Conservation (phyloP, 2,888 invertebrate genomes). For the Herminia tarsipennalis region DNA sequence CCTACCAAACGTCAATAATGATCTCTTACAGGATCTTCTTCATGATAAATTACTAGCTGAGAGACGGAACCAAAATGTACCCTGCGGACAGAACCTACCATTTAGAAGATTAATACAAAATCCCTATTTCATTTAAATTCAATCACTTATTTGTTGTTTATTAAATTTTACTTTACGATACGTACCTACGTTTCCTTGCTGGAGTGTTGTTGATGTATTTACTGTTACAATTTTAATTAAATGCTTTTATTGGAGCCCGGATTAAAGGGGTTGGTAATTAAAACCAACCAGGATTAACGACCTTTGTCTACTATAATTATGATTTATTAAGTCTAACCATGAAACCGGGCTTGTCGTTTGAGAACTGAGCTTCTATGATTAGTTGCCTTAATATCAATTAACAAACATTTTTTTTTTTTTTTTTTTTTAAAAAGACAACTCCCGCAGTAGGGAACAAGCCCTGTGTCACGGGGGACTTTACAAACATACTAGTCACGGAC, state of each 20-base stretch:
- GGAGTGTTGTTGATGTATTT: slow-evolving; percentile 52
- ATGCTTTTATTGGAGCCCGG: slow-evolving; percentile 70
- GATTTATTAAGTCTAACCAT: slow-evolving; percentile 68
- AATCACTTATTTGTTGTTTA: slow-evolving; percentile 42
- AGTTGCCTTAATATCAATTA: slow-evolving; percentile 7
- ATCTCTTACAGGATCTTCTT: slow-evolving; percentile 1
- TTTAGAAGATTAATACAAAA: slow-evolving; percentile 25
- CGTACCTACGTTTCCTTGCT: slow-evolving; percentile 40
- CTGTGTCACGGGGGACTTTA: no score
- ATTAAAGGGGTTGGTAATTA: slow-evolving; percentile 74
- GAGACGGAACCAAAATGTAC: not conserved
- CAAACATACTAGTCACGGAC: no score
- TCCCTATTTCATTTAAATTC: slow-evolving; percentile 26
- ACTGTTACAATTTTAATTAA: slow-evolving; percentile 73
- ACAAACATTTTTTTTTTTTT: no score
- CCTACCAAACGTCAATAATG: slow-evolving; percentile 4
- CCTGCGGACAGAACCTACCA: not conserved
- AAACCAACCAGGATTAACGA: slow-evolving; percentile 73
- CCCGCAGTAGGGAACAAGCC: no score
- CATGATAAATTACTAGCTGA: slow-evolving; percentile 5
- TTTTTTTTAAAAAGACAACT: no score
- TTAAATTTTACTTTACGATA: slow-evolving; percentile 42
- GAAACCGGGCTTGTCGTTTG: slow-evolving; percentile 29
- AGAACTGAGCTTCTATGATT: slow-evolving; percentile 15
- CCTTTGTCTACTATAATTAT: slow-evolving; percentile 75